A percentile compares a stretch with the other conserved stretches of the same genome.
phyloP scores from a whole-genome alignment of 2,797 vertebrate species.

The Arrhamphus sclerolepis region DNA sequence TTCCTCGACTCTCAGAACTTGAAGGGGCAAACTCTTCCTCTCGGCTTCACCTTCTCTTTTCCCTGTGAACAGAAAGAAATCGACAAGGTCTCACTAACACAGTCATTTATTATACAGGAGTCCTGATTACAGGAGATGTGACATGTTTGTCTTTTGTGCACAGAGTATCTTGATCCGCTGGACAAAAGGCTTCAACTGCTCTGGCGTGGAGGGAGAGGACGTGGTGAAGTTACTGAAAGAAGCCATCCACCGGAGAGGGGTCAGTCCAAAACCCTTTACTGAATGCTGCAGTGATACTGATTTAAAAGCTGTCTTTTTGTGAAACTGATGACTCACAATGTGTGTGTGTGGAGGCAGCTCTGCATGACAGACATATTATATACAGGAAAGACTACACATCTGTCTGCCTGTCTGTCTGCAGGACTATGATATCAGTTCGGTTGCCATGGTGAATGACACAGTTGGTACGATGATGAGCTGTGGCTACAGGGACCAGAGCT shows the following conservation, averaged over 20 bases:
- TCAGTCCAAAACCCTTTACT: conserved; percentile 46
- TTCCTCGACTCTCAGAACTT: conserved; percentile 77
- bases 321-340: not conserved
- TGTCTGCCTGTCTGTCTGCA: conserved; percentile 40
- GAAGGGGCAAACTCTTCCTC: conserved; percentile 55
- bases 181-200: conserved; percentile 87
- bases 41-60: conserved; percentile 91
- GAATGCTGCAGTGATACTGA: no score
- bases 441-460: conserved; percentile 87
- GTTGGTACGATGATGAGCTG: conserved; percentile 90
- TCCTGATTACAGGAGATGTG: not conserved
- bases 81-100: conserved; percentile 77
- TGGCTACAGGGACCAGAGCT: conserved; percentile 63
- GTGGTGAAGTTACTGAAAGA: conserved; percentile 83
- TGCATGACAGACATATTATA: conserved; percentile 4
- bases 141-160: not conserved
- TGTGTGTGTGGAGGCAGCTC: not conserved
- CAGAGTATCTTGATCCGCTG: conserved; percentile 87
- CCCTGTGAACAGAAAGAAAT: conserved; percentile 82
- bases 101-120: not conserved
- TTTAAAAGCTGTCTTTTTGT: not conserved
- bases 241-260: conserved; percentile 79
- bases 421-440: conserved; percentile 74
- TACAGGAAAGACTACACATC: not conserved
- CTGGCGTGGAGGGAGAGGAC: conserved; percentile 82